Evolutionary conservation across 2,113 vertebrate genomes (phyloP), one percentile per base, ranked within the genome.

Genomic region (Nycticebus coucang): DNA sequence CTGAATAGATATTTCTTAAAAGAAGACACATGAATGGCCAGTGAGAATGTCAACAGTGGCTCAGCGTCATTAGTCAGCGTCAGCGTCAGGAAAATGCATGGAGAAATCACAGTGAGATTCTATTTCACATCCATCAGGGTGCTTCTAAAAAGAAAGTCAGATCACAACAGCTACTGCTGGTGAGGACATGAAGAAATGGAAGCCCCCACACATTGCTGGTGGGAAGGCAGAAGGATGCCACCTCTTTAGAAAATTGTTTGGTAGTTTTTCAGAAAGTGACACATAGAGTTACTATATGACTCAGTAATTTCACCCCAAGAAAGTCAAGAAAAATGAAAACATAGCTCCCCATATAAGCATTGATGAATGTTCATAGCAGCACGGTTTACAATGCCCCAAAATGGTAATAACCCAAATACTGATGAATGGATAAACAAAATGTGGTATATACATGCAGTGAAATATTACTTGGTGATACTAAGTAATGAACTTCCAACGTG

Each of bases 381-480:
- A 4, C 41, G 77, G 33, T 66, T 81, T 18, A 53, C 19, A 83
- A 41, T 45, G 28, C 19, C 3, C 10, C 35, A 3, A 92, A 78
- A 24, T 35, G 59, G 8, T 37, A 68, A 57, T 8, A 79, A 82
- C 26, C 3, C 5, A 41, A 59, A 66, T 68, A 71, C 7, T 87
- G 57, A 82, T 41, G 50, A 68, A 13, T 22, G 28, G 26, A 78
- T 83, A 80, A 82, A 75, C 26, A 53, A 82, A 94, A 41, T 55
- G 26, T 80, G 24, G 4, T 33, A 14, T 57, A 64, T 30, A 9
- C 22, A 7, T 69, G 28, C 4, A 60, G 41, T 33, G 28, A 64
- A 59, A 85, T 89, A 87, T 57, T 77, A 81, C 45, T 91, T 86
- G 60, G 7, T 68, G 45, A 45, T 96, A 59, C 86, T 69, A 81